Percentiles rank a stretch among this genome's conserved stretches.
phyloP scores from a whole-genome alignment of 1,140 invertebrate species.

The Caenorhabditis remanei region DNA sequence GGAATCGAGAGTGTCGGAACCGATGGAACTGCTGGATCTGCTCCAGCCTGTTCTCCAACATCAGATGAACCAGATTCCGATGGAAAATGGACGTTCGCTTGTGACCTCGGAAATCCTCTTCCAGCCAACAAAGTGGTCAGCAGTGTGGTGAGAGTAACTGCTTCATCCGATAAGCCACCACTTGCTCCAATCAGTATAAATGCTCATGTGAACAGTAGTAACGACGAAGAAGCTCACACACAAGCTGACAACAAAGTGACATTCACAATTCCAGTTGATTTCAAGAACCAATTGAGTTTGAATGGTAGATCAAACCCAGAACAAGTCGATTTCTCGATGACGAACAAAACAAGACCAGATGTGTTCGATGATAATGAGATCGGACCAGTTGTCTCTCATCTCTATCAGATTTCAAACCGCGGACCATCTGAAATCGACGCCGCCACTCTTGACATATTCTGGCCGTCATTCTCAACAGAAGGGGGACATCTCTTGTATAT shows the following conservation, averaged over 20 bases:
- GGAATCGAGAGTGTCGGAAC: constrained; percentile 75
- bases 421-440: constrained; percentile 74
- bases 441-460: constrained; percentile 76
- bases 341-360: constrained; percentile 70
- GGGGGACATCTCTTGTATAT: constrained; percentile 75
- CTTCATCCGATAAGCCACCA: constrained; percentile 69
- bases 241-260: constrained; percentile 71
- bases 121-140: constrained; percentile 72
- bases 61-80: constrained; percentile 66
- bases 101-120: constrained; percentile 76
- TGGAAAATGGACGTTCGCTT: constrained; percentile 69
- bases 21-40: constrained; percentile 67
- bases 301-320: constrained; percentile 74
- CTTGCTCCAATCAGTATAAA: constrained; percentile 66
- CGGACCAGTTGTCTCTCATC: constrained; percentile 76
- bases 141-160: constrained; percentile 73
- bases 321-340: constrained; percentile 73
- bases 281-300: constrained; percentile 74
- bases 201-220: constrained; percentile 71
- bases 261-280: constrained; percentile 73
- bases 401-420: constrained; percentile 74
- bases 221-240: constrained; percentile 70
- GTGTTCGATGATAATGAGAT: constrained; percentile 76
- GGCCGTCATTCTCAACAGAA: constrained; percentile 75
- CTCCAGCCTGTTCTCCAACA: constrained; percentile 70